Percentiles rank a stretch among this genome's conserved stretches.
phyloP scores from a whole-genome alignment of 2,888 invertebrate species.

The Lordiphosa fenestrarum region DNA sequence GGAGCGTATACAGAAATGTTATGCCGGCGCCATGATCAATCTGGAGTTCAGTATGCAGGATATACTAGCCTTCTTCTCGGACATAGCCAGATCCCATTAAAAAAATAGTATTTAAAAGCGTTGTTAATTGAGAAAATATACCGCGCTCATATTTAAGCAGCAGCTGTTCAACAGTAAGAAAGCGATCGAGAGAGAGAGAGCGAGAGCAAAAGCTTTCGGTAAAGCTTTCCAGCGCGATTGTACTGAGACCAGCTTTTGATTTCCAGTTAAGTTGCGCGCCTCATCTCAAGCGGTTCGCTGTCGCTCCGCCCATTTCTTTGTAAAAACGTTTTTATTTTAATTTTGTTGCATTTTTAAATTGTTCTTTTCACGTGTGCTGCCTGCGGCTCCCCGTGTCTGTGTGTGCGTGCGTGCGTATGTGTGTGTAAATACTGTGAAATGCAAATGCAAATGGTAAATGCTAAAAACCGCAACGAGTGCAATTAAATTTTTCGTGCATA shows the following conservation, averaged over 20 bases:
- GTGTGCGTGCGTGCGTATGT: conserved; percentile 26
- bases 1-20: conserved; percentile 95
- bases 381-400: conserved; percentile 34
- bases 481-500: conserved; percentile 48
- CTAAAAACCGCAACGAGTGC: conserved; percentile 46
- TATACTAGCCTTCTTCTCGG: conserved; percentile 97
- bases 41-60: conserved; percentile 97
- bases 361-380: conserved; percentile 31
- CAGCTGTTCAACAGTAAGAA: too few species aligned
- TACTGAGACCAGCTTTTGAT: too few species aligned
- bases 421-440: conserved; percentile 44
- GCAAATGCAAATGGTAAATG: conserved; percentile 55
- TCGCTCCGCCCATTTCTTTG: too few species aligned
- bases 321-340: conserved; percentile 18
- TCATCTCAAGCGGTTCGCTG: too few species aligned
- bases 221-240: conserved; percentile 34
- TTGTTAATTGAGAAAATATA: too few species aligned
- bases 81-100: conserved; percentile 97
- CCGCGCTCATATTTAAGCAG: too few species aligned
- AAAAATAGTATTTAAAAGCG: conserved; percentile 39
- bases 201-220: not conserved
- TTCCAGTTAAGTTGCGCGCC: too few species aligned
- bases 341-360: conserved; percentile 48
- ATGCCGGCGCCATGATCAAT: conserved; percentile 95
- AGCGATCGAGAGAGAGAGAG: not conserved